Evolutionary conservation across 2,888 invertebrate species (phyloP), one percentile per base, ranked within the genome.

Genomic region (Acronicta leporina): DNA sequence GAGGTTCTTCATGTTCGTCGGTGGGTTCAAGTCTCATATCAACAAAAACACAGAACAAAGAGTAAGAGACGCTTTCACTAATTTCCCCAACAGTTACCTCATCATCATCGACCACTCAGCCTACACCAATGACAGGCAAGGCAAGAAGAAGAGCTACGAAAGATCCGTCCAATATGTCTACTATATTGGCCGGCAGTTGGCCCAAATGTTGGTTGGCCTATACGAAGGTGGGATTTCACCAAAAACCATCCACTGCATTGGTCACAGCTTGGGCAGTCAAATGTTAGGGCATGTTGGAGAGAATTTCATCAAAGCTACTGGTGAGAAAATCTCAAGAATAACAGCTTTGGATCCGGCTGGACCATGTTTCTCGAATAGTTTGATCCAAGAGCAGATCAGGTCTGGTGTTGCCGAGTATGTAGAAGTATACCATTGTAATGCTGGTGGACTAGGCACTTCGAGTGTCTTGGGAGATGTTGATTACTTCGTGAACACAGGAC

Each of bases 371-470:
- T 85, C 90, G 0, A 89, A 91, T 25, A 90, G 88, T 57, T 73
- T 85, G 0, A 85, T 89, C 2, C 80, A 92, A 45, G 90, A 94
- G 15, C 92, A 95, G 70, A 82, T 96, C 0, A 90, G 95, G 49
- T 88, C 93, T 16, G 92, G 93, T 6, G 95, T 96, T 27, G 96
- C 96, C 0, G 88, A 92, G 0, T 95, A 95, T 73, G 96, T 96
- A 0, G 96, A 96, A 77, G 93, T 95, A 0, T 93, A 96, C 65
- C 96, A 96, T 77, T 96, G 96, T 30, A 95, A 95, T 67, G 94
- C 94, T 58, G 96, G 95, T 13, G 90, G 89, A 0, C 79, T 95
- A 2, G 95, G 95, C 1, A 91, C 94, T 0, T 89, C 90, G 0
- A 90, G 90, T 55, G 92, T 95, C 0, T 79, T 95, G 35, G 96